Evolutionary conservation across 1,140 invertebrate genomes (phyloP).

Genomic region (Andrena cerasifolii): DNA sequence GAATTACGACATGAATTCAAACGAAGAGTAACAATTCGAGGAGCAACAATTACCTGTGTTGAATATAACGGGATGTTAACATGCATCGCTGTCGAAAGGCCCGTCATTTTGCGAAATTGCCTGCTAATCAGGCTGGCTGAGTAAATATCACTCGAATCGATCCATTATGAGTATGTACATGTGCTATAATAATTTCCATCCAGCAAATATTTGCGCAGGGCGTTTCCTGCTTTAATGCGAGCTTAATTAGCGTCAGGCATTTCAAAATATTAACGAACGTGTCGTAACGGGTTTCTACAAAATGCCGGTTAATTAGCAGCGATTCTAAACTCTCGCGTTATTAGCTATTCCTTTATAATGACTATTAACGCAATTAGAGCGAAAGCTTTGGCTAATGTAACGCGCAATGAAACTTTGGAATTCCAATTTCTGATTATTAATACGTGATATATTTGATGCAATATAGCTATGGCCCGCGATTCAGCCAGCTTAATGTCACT

Average conservation of each 20-base stretch:
- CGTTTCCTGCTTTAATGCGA: neutral
- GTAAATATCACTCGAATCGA: neutral
- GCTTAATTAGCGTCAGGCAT: neutral
- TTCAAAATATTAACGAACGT: neutral
- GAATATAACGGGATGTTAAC: too few species aligned
- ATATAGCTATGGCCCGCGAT: too few species aligned
- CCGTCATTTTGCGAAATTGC: neutral
- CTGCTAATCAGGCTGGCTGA: neutral
- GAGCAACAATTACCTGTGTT: too few species aligned
- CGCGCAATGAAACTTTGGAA: too few species aligned
- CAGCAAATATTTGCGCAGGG: conserved; percentile 3
- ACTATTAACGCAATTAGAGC: neutral
- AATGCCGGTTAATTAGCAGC: neutral
- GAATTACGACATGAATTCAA: too few species aligned
- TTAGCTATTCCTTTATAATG: neutral
- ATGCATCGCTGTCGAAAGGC: neutral
- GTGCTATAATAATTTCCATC: conserved; percentile 1
- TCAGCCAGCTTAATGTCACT: too few species aligned
- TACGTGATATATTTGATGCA: too few species aligned
- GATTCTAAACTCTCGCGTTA: neutral
- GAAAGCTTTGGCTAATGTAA: too few species aligned
- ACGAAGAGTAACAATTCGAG: too few species aligned
- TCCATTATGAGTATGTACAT: neutral
- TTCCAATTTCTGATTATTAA: too few species aligned
- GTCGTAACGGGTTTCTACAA: neutral